Percentiles rank a stretch among this genome's conserved stretches.
Conservation (phyloP, 2,113 vertebrate species). For the Atractosteus spatula region DNA sequence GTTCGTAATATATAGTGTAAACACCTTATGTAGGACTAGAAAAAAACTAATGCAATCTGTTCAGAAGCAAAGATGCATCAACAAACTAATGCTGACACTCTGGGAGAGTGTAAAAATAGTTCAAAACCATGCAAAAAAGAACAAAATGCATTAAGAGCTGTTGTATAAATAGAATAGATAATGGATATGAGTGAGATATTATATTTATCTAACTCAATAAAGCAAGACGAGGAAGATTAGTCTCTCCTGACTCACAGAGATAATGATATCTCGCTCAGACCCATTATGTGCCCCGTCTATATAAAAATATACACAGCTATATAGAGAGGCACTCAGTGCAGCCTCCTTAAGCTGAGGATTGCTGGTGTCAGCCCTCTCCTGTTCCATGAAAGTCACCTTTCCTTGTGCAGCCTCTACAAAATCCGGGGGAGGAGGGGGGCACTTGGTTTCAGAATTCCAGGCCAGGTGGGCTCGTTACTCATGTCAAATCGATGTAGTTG, state of each 20-base stretch:
- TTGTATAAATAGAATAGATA: conserved; percentile 60
- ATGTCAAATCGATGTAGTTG: conserved; percentile 15
- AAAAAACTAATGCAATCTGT: too few relatives aligned
- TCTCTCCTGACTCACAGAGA: conserved; percentile 68
- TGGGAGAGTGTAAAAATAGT: conserved; percentile 2
- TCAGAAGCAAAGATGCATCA: neutral
- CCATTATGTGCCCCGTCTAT: conserved; percentile 52
- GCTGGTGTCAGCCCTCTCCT: conserved; percentile 60
- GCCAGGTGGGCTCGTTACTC: conserved; percentile 31
- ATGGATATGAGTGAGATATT: conserved; percentile 66
- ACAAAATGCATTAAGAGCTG: conserved; percentile 52
- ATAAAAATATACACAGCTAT: conserved; percentile 43
- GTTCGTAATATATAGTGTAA: too few relatives aligned
- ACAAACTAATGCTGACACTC: neutral
- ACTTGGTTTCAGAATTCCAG: conserved; percentile 10
- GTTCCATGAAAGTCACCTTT: conserved; percentile 62
- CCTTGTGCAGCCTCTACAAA: conserved; percentile 24
- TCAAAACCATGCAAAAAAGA: conserved; percentile 42
- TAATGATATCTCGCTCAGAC: conserved; percentile 67
- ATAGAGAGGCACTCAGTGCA: conserved; percentile 42
- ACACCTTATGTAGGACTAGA: too few relatives aligned
- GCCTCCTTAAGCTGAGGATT: conserved; percentile 48
- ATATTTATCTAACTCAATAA: conserved; percentile 75
- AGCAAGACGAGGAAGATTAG: conserved; percentile 69
- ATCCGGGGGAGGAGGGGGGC: neutral